Evolutionary conservation across 1,140 invertebrate species (phyloP).

Genomic region (Drosophila chauvacae): DNA sequence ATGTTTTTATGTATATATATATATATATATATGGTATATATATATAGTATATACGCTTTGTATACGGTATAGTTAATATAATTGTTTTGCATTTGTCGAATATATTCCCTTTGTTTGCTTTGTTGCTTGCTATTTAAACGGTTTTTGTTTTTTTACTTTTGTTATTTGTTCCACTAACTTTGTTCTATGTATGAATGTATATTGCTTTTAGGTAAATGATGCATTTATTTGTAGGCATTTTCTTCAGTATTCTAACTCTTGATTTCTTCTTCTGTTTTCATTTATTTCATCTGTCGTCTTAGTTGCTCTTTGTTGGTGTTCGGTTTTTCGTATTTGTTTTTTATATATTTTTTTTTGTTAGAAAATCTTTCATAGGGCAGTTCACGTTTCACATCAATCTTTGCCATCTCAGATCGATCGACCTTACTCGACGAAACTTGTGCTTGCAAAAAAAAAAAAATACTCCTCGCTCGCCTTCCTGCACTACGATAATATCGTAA

Average conservation of each 20-base stretch:
- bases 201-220: conserved; percentile 63
- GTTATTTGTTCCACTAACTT: conserved; percentile 60
- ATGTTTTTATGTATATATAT: conserved; percentile 52
- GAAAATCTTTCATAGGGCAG: conserved; percentile 78
- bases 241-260: conserved; percentile 30
- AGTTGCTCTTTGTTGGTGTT: conserved; percentile 31
- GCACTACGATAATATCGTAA: conserved; percentile 1
- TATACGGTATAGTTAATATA: conserved; percentile 70
- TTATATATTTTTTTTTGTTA: not conserved
- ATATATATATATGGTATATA: conserved; percentile 58
- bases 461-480: not conserved
- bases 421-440: conserved; percentile 36
- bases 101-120: conserved; percentile 53
- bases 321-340: conserved; percentile 2
- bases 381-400: conserved; percentile 73
- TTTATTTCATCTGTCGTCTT: conserved; percentile 17
- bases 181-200: conserved; percentile 54
- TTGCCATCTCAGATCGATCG: conserved; percentile 40
- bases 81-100: conserved; percentile 49
- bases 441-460: conserved; percentile 40
- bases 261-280: conserved; percentile 15
- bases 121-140: conserved; percentile 41
- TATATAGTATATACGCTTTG: conserved; percentile 65
- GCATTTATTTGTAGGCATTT: conserved; percentile 50
- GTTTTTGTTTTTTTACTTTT: conserved; percentile 7